Evolutionary conservation across 1,140 invertebrate species (phyloP).

Genomic region (Wasmannia auropunctata): DNA sequence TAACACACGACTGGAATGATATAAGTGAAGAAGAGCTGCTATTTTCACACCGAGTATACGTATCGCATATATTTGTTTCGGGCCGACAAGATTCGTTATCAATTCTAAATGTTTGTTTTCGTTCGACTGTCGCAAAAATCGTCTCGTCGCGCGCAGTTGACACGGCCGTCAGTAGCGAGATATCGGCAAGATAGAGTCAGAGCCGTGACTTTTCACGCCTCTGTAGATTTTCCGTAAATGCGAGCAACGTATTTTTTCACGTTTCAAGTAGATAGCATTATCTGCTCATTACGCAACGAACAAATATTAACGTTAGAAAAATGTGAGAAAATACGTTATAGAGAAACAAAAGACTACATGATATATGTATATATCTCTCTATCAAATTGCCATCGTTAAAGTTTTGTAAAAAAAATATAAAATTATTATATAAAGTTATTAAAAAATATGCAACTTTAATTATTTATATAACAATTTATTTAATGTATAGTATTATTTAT

Average conservation of each 20-base stretch:
- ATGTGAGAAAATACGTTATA: not conserved
- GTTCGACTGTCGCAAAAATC: slow-evolving; percentile 30
- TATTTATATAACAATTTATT: not conserved
- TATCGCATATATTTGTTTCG: slow-evolving; percentile 58
- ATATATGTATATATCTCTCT: not conserved
- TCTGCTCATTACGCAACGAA: slow-evolving; percentile 16
- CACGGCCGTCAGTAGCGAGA: slow-evolving; percentile 3
- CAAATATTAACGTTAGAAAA: not conserved
- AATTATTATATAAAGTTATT: not conserved
- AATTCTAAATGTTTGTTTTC: slow-evolving; percentile 52
- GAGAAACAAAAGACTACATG: not conserved
- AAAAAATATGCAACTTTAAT: too few species aligned
- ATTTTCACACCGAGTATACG: slow-evolving; percentile 51
- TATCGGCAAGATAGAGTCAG: slow-evolving; percentile 45
- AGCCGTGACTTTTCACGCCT: slow-evolving; percentile 9
- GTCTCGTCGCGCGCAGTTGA: slow-evolving; percentile 6
- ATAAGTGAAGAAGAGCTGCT: slow-evolving; percentile 23
- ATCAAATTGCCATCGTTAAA: not conserved
- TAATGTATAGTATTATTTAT: not conserved
- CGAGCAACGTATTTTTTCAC: not conserved
- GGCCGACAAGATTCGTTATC: slow-evolving; percentile 60
- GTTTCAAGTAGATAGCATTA: not conserved
- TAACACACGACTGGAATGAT: slow-evolving; percentile 26
- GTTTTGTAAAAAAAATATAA: not conserved
- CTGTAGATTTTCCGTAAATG: slow-evolving; percentile 21